Percentiles rank a stretch among this genome's conserved stretches.
These are phyloP conservation scores for Cepaea hortensis DNA, from an alignment of 2,888 invertebrate genomes.

Conservation along the genomic window DNA sequence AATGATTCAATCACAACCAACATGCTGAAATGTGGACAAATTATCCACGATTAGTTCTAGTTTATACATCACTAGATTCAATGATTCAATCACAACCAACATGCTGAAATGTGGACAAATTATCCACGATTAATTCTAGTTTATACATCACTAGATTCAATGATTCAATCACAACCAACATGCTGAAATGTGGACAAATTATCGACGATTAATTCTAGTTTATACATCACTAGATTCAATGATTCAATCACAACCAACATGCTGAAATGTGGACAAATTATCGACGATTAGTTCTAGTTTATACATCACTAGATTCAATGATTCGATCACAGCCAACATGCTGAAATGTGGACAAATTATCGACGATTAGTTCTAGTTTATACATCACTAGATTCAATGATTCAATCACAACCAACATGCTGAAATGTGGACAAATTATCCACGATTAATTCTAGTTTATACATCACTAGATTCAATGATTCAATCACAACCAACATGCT, in stretches of 20 bases:
- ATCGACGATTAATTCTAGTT: no score
- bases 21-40: conserved; percentile 81
- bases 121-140: no score
- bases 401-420: conserved; percentile 94
- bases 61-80: conserved; percentile 81
- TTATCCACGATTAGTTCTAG: no score
- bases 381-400: conserved; percentile 84
- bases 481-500: conserved; percentile 95
- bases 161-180: conserved; percentile 93
- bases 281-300: no score
- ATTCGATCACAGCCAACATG: conserved; percentile 94
- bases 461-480: conserved; percentile 85
- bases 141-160: conserved; percentile 84
- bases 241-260: conserved; percentile 93
- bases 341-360: conserved; percentile 77
- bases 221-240: conserved; percentile 84
- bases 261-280: conserved; percentile 78
- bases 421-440: conserved; percentile 76
- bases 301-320: conserved; percentile 85
- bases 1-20: conserved; percentile 93
- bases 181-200: conserved; percentile 79
- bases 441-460: conserved; percentile 3
- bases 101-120: conserved; percentile 80
- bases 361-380: no score
- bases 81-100: conserved; percentile 94